Evolutionary conservation across 2,113 vertebrate genomes (phyloP), one percentile per base, ranked within the genome.

Genomic region (Lipophrys pholis): DNA sequence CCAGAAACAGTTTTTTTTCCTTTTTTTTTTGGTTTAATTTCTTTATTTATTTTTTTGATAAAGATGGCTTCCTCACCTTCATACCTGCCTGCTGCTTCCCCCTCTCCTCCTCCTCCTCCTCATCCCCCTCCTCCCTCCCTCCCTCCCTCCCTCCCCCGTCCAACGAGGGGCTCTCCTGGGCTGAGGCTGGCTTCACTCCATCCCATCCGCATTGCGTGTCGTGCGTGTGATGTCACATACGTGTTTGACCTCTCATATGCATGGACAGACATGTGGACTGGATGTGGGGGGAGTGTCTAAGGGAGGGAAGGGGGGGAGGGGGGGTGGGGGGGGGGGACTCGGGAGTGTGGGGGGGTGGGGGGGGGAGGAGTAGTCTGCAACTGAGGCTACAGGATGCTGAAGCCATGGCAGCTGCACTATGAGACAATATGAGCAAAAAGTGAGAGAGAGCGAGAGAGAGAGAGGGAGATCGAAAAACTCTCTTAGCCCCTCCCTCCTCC

Each of bases 161-260:
- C 73, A 64, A 75, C 11, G 42, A 80, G 77, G 81, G 74, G 58
- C 59, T 76, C 83, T 81, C 84, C 84, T 55, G 59, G 79, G 84
- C 90, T 84, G 80, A 87, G 82, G 91, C 91, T 92, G 91, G 84
- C 89, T 93, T 93, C 88, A 93, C 92, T 92, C 81, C 93, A 94
- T 94, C 90, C 90, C 93, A 95, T 94, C 86, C 73, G 80, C 89
- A 92, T 93, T 91, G 88, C 77, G 89, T 93, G 89, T 94, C 90
- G 78, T 93, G 90, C 87, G 90, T 93, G 92, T 94, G 92, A 93
- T 89, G 93, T 94, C 92, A 93, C 93, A 83, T 92, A 85, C 83
- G 84, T 94, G 88, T 94, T 90, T 90, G 91, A 91, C 91, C 84
- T 93, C 90, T 94, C 94, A 94, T 93, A 82, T 93, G 93, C 94